These are phyloP conservation scores for Actinemys pallida DNA, from an alignment of 2,113 vertebrate genomes.

Conservation along the genomic window DNA sequence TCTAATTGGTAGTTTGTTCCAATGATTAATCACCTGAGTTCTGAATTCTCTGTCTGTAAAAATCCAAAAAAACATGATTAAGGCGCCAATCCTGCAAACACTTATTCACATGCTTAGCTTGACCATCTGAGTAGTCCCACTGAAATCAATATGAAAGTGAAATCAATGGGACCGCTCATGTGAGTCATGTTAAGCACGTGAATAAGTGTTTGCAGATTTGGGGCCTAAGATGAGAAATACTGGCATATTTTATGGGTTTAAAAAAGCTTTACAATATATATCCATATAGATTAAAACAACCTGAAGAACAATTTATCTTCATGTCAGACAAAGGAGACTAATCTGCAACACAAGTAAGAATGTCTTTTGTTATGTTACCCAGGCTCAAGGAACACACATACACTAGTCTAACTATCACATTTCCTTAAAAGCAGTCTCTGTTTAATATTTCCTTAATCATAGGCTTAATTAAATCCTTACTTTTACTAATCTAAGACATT, in stretches of 20 bases:
- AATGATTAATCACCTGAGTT: not conserved
- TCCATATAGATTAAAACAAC: slow-evolving; percentile 32
- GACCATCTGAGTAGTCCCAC: slow-evolving; percentile 53
- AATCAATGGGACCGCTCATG: slow-evolving; percentile 59
- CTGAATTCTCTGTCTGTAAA: not conserved
- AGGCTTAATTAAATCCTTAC: not conserved
- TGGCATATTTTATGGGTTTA: not conserved
- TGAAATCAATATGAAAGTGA: slow-evolving; percentile 47
- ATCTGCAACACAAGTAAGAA: not conserved
- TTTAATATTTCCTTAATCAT: not conserved
- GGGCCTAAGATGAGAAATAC: not conserved
- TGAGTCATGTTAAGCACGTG: slow-evolving; percentile 45
- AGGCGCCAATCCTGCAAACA: slow-evolving; percentile 33
- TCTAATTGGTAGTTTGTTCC: not conserved
- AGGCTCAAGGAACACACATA: not conserved
- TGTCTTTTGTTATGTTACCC: not conserved
- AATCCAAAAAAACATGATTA: slow-evolving; percentile 53
- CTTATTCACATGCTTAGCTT: slow-evolving; percentile 49
- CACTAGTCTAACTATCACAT: not conserved
- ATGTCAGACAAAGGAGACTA: not conserved
- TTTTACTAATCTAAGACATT: not conserved
- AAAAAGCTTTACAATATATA: not conserved
- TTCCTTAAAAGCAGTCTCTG: not conserved
- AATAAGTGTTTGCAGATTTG: slow-evolving; percentile 9
- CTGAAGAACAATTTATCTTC: not conserved